Conservation (phyloP, 2,113 vertebrate species). For the Stictonetta naevosa region DNA sequence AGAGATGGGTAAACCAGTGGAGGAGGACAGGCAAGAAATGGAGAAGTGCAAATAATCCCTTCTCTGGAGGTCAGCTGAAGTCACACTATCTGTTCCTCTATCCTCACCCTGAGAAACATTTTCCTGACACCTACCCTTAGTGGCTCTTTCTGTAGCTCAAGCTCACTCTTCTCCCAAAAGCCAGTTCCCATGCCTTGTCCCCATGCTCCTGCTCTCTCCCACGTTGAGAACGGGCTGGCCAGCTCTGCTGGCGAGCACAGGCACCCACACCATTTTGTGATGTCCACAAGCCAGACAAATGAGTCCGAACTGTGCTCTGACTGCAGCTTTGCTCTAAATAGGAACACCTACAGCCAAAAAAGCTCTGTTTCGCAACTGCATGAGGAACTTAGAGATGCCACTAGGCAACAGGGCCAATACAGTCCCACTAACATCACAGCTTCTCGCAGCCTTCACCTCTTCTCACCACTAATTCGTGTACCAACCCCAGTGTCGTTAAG, state of each 20-base stretch:
- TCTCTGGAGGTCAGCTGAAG: background rate
- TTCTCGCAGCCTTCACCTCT: background rate
- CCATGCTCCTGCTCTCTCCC: background rate
- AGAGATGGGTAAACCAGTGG: background rate
- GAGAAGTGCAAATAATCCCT: background rate
- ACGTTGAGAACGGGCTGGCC: background rate
- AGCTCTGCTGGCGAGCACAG: background rate
- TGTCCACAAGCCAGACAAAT: background rate
- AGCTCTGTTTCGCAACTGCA: background rate
- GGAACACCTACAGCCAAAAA: background rate
- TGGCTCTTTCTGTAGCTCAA: background rate
- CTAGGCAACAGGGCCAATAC: background rate
- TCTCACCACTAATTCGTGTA: background rate
- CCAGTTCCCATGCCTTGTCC: background rate
- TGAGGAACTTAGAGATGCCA: background rate
- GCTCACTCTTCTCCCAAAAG: background rate
- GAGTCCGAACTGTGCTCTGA: background rate
- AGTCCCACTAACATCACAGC: background rate
- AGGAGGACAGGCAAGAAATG: background rate
- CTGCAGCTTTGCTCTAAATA: background rate
- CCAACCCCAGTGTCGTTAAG: background rate
- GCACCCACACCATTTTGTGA: rapidly evolving
- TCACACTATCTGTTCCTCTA: no score
- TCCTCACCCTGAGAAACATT: background rate
- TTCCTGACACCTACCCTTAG: background rate